Percentiles rank a stretch among this genome's conserved stretches.
phyloP scores from a whole-genome alignment of 1,140 invertebrate genomes.

The Lerema accius region DNA sequence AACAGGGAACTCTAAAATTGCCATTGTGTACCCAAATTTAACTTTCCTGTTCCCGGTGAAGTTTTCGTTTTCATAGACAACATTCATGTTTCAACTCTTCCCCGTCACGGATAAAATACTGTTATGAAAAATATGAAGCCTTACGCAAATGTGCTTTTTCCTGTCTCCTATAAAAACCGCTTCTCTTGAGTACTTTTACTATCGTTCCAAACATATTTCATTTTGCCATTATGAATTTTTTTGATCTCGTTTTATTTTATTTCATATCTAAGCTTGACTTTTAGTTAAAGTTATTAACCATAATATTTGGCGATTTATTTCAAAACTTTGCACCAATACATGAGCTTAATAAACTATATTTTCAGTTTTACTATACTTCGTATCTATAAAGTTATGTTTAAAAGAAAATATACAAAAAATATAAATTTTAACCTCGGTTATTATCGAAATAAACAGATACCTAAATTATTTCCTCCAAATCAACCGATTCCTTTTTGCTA shows the following conservation, averaged over 20 bases:
- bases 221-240: slow-evolving; percentile 11
- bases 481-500: slow-evolving; percentile 40
- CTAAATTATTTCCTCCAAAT: slow-evolving; percentile 39
- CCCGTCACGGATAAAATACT: slow-evolving; percentile 1
- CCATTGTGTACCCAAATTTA: slow-evolving; percentile 57
- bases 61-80: slow-evolving; percentile 43
- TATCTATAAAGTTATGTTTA: too few relatives aligned
- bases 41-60: slow-evolving; percentile 43
- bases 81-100: slow-evolving; percentile 46
- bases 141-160: slow-evolving; percentile 20
- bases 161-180: not conserved
- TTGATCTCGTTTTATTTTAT: not conserved
- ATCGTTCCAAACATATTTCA: not conserved
- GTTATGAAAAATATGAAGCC: slow-evolving; percentile 13
- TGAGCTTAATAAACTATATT: too few relatives aligned
- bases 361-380: too few relatives aligned
- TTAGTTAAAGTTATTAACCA: too few relatives aligned
- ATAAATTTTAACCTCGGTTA: slow-evolving; percentile 1
- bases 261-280: too few relatives aligned
- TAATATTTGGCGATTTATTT: too few relatives aligned
- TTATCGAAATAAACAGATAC: slow-evolving; percentile 27
- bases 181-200: too few relatives aligned
- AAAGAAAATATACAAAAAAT: too few relatives aligned
- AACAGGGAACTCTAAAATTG: slow-evolving; percentile 52
- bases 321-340: too few relatives aligned